These are phyloP conservation scores for Mus minutoides DNA, from an alignment of 2,797 vertebrate genomes.

Conservation along the genomic window DNA sequence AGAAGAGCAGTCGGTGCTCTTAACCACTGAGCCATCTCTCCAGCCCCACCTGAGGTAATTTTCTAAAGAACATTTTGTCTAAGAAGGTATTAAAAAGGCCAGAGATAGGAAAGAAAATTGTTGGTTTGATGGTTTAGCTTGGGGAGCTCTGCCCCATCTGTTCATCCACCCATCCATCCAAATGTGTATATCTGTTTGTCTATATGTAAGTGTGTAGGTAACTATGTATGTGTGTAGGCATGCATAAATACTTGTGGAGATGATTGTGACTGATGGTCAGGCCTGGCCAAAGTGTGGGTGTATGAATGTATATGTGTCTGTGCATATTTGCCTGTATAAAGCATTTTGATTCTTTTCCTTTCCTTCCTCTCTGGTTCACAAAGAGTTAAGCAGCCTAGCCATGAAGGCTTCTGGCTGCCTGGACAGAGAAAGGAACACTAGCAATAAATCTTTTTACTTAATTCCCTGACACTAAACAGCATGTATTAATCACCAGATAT, in stretches of 20 bases:
- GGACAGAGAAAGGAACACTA: not conserved
- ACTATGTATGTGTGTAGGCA: not conserved
- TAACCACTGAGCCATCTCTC: too few species aligned
- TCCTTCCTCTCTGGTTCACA: not conserved
- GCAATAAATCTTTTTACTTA: not conserved
- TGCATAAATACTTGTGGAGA: not conserved
- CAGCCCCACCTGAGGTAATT: not conserved
- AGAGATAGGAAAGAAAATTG: not conserved
- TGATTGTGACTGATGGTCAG: not conserved
- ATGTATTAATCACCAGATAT: not conserved
- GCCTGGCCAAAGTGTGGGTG: not conserved
- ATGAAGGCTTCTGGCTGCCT: not conserved
- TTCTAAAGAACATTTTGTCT: not conserved
- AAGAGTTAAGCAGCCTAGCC: not conserved
- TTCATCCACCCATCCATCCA: not conserved
- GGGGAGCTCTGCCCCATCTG: not conserved
- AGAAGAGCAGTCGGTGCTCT: too few species aligned
- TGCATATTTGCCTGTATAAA: not conserved
- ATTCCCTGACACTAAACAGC: not conserved
- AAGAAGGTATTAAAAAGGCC: not conserved
- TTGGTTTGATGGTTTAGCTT: not conserved
- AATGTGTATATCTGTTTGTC: not conserved
- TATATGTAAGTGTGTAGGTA: not conserved
- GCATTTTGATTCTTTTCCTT: not conserved
- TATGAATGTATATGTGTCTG: not conserved